phyloP scores from a whole-genome alignment of 2,888 invertebrate species.

The Mesorhabditis belari region DNA sequence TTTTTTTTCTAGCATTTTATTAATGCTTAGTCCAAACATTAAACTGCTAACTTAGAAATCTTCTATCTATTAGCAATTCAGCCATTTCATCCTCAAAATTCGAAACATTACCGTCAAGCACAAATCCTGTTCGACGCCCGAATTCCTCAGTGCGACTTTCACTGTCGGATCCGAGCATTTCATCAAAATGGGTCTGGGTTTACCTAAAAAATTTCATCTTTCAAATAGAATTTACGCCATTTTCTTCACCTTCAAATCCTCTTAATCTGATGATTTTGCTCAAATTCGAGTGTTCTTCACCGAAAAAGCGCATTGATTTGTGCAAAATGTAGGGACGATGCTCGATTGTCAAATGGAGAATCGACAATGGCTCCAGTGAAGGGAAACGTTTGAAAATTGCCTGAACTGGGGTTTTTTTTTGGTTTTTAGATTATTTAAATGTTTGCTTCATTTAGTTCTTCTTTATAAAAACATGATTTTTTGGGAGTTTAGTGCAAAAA shows the following conservation, averaged over 20 bases:
- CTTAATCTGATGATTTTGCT: constrained; percentile 53
- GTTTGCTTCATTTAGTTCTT: too few relatives aligned
- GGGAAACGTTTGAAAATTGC: constrained; percentile 38
- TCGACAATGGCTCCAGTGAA: constrained; percentile 53
- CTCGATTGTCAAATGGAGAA: constrained; percentile 55
- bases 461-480: too few relatives aligned
- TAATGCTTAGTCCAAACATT: too few relatives aligned
- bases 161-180: constrained; percentile 57
- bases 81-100: background rate
- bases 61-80: too few relatives aligned
- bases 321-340: constrained; percentile 56
- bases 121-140: background rate
- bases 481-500: too few relatives aligned
- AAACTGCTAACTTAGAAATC: too few relatives aligned
- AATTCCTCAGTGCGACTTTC: constrained; percentile 1
- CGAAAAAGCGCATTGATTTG: constrained; percentile 56
- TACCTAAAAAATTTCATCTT: constrained; percentile 9
- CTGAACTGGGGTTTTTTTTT: too few relatives aligned
- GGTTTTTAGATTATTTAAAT: too few relatives aligned
- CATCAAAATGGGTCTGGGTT: constrained; percentile 28
- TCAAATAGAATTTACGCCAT: constrained; percentile 3
- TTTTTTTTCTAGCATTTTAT: too few relatives aligned
- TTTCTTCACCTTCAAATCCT: too few relatives aligned
- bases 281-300: constrained; percentile 57
- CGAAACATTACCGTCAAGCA: background rate